Evolutionary conservation across 2,797 vertebrate species (phyloP).

Genomic region (Rhinichthys osculus): DNA sequence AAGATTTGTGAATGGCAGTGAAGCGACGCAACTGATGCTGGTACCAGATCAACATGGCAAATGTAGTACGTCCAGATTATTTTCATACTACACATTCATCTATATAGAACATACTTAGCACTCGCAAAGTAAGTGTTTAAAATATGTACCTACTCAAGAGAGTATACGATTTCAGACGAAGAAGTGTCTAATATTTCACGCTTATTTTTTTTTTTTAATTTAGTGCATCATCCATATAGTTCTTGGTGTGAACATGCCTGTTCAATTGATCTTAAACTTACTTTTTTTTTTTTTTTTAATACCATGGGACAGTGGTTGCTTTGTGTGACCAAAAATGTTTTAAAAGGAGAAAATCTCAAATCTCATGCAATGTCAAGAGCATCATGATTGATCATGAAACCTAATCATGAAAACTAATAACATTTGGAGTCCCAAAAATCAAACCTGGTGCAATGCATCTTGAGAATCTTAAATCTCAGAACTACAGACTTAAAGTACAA

Average conservation of each 20-base stretch:
- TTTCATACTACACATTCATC: too few relatives aligned
- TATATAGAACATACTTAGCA: too few relatives aligned
- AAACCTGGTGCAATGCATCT: not conserved
- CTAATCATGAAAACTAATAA: not conserved
- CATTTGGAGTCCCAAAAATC: constrained; percentile 13
- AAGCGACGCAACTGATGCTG: too few relatives aligned
- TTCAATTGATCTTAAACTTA: not conserved
- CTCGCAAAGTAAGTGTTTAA: not conserved
- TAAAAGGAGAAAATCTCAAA: constrained; percentile 4
- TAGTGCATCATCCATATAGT: not conserved
- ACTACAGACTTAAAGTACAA: constrained; percentile 10
- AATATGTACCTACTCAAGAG: not conserved
- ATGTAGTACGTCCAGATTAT: too few relatives aligned
- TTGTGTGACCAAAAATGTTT: not conserved
- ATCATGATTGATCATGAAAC: not conserved
- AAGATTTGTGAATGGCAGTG: too few relatives aligned
- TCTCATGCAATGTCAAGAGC: constrained; percentile 9
- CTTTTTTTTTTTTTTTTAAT: not conserved
- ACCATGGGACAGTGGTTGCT: not conserved
- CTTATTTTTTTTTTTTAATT: not conserved
- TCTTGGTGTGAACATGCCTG: not conserved
- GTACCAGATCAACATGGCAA: too few relatives aligned
- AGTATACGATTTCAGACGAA: too few relatives aligned
- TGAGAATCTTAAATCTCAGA: constrained; percentile 9
- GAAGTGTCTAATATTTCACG: not conserved